A percentile compares a stretch with the other conserved stretches of the same genome.
phyloP scores from a whole-genome alignment of 1,140 invertebrate genomes.

The Zaprionus ghesquierei region DNA sequence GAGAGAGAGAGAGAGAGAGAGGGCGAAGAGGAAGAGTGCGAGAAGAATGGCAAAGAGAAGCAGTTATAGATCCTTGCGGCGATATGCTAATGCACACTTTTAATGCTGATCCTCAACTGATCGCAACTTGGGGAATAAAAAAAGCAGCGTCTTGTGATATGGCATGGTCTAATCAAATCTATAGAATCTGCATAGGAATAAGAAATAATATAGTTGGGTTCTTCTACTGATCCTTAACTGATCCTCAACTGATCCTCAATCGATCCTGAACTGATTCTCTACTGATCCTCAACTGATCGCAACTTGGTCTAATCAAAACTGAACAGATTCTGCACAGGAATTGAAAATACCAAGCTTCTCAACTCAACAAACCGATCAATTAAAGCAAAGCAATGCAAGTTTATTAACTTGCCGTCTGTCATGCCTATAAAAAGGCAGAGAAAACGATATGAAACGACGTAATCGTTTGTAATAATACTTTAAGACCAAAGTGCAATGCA shows the following conservation, averaged over 20 bases:
- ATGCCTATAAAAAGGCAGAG: conserved; percentile 27
- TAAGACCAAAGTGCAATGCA: conserved; percentile 23
- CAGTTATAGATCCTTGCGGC: conserved; percentile 45
- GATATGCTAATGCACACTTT: conserved; percentile 45
- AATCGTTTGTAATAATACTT: conserved; percentile 19
- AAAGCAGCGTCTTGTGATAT: background rate
- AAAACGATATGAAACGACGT: conserved; percentile 17
- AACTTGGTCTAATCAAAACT: no score
- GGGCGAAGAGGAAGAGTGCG: background rate
- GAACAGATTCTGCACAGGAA: no score
- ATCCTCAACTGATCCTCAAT: no score
- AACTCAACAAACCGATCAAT: background rate
- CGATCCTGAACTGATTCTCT: no score
- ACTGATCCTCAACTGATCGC: no score
- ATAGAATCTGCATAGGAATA: background rate
- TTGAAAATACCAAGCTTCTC: no score
- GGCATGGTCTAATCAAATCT: background rate
- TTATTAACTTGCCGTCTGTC: conserved; percentile 15
- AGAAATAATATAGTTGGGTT: no score
- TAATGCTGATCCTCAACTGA: conserved; percentile 3
- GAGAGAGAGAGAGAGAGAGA: background rate
- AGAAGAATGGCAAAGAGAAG: background rate
- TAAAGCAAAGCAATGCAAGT: background rate
- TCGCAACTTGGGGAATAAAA: background rate
- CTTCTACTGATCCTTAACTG: no score